Percentiles rank a stretch among this genome's conserved stretches.
Conservation (phyloP, 2,113 vertebrate species). For the Elephantulus edwardii region DNA sequence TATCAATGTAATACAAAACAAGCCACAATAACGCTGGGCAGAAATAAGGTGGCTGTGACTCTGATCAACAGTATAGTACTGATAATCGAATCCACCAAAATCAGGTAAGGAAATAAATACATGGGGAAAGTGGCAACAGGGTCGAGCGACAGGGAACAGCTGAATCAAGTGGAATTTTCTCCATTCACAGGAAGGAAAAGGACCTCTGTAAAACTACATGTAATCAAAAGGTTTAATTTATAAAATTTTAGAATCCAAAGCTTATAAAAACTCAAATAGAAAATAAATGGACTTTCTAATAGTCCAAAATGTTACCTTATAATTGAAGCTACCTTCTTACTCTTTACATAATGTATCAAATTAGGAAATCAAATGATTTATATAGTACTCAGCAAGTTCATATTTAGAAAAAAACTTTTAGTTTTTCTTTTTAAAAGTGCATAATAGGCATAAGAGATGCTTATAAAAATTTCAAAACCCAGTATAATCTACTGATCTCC, state of each 20-base stretch:
- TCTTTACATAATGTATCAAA: constrained; percentile 56
- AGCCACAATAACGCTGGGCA: constrained; percentile 48
- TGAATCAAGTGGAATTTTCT: constrained; percentile 25
- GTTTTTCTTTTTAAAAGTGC: constrained; percentile 69
- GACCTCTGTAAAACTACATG: constrained; percentile 28
- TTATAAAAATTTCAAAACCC: constrained; percentile 66
- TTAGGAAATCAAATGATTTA: constrained; percentile 64
- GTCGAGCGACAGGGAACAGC: neutral
- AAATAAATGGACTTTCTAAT: constrained; percentile 57
- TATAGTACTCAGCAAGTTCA: constrained; percentile 56
- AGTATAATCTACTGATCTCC: constrained; percentile 54
- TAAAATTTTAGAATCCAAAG: constrained; percentile 59
- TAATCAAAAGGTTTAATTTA: constrained; percentile 46
- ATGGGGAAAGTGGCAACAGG: neutral
- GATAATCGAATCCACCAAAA: constrained; percentile 1
- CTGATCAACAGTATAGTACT: neutral
- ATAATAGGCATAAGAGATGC: constrained; percentile 51
- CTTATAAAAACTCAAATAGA: constrained; percentile 65
- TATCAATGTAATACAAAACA: constrained; percentile 51
- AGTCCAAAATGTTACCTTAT: constrained; percentile 43
- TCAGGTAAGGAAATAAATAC: constrained; percentile 30
- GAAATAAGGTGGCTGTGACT: constrained; percentile 32
- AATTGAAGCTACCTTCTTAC: constrained; percentile 56
- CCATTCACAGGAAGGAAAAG: neutral
- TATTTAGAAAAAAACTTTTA: constrained; percentile 62